These are phyloP conservation scores for Cairina moschata DNA, from an alignment of 2,113 vertebrate genomes.

Conservation along the genomic window DNA sequence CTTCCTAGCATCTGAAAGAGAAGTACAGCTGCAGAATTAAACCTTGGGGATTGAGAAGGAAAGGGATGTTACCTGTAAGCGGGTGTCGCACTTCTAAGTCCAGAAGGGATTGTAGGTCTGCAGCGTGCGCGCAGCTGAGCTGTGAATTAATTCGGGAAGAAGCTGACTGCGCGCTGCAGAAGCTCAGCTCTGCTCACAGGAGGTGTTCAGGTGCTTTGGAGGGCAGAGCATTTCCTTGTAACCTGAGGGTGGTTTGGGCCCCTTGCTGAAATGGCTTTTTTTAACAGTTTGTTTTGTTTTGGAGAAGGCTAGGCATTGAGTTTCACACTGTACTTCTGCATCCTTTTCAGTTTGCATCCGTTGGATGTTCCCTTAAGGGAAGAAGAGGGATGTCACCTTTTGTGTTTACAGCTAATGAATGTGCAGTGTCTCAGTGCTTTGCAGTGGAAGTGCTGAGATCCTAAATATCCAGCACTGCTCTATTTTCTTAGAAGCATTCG, in stretches of 20 bases:
- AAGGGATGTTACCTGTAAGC: rapidly evolving
- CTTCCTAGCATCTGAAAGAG: not conserved
- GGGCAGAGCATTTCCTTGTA: not conserved
- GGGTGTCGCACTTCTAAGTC: not conserved
- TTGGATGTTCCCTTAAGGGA: not conserved
- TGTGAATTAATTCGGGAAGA: not conserved
- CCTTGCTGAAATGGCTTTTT: not conserved
- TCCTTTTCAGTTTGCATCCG: rapidly evolving
- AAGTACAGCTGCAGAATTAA: not conserved
- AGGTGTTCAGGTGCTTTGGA: not conserved
- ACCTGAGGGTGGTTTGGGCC: not conserved
- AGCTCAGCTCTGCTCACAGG: not conserved
- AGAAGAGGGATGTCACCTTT: not conserved
- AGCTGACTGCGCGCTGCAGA: not conserved
- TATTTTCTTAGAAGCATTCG: not conserved
- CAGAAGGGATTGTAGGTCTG: not conserved
- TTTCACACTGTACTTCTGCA: not conserved
- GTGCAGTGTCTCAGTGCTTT: not conserved
- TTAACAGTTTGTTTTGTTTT: not conserved
- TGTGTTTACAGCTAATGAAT: rapidly evolving
- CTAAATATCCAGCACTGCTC: not conserved
- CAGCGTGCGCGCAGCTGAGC: not conserved
- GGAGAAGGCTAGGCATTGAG: not conserved
- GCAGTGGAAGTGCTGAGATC: not conserved
- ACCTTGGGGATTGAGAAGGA: not conserved